Percentiles rank a stretch among this genome's conserved stretches.
Conservation (phyloP, 2,888 invertebrate genomes). For the Tetranychus piercei region DNA sequence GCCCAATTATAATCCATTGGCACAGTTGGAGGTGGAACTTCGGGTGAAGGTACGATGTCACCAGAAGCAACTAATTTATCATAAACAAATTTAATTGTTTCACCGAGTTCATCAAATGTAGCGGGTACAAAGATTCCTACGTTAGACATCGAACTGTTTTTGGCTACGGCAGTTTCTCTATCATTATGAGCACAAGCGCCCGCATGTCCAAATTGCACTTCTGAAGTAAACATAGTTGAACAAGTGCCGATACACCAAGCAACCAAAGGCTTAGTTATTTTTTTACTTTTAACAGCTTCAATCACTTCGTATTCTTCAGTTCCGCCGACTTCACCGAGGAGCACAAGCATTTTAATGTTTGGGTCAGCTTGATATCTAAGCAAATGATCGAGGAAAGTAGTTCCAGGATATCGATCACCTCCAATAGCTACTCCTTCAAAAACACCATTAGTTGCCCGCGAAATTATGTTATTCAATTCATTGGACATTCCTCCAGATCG, state of each 20-base stretch:
- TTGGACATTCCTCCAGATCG: conserved; percentile 99
- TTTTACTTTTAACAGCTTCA: conserved; percentile 55
- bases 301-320: conserved; percentile 93
- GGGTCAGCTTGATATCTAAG: conserved; percentile 52
- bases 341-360: conserved; percentile 72
- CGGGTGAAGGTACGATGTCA: conserved; percentile 63
- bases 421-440: conserved; percentile 95
- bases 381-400: conserved; percentile 93
- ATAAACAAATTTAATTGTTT: conserved; percentile 45
- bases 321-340: conserved; percentile 93
- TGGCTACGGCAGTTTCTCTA: conserved; percentile 74
- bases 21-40: conserved; percentile 94
- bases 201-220: conserved; percentile 97
- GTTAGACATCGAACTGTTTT: conserved; percentile 61
- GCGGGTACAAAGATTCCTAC: conserved; percentile 78
- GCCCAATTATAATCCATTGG: conserved; percentile 99
- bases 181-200: conserved; percentile 92
- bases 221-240: conserved; percentile 58
- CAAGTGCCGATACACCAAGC: conserved; percentile 95
- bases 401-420: conserved; percentile 88
- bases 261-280: conserved; percentile 77
- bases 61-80: conserved; percentile 56
- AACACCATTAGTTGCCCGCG: conserved; percentile 88
- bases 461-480: conserved; percentile 91
- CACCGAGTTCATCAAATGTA: conserved; percentile 78